Evolutionary conservation across 1,140 invertebrate genomes (phyloP).

Genomic region (Saccostrea cuccullata): DNA sequence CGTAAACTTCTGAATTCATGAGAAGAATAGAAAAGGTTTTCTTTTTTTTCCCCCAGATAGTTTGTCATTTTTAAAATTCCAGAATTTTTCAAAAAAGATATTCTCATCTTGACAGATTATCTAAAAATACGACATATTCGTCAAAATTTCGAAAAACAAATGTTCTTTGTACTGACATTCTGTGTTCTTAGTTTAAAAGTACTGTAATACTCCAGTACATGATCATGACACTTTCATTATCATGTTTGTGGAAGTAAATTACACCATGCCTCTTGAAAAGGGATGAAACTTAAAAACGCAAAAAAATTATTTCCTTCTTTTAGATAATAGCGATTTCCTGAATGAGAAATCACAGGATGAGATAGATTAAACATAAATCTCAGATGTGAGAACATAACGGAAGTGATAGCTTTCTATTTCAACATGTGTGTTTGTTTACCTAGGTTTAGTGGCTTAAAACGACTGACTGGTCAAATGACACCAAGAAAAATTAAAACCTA

Average conservation of each 20-base stretch:
- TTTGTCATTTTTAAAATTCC: no score
- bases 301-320: constrained; percentile 35
- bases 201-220: no score
- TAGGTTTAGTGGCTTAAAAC: neutral
- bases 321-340: constrained; percentile 4
- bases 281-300: neutral
- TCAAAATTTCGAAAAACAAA: no score
- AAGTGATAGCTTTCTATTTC: neutral
- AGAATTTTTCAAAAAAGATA: no score
- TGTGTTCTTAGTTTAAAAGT: no score
- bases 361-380: neutral
- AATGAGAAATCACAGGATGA: constrained; percentile 22
- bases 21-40: no score
- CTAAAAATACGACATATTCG: no score
- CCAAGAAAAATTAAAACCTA: neutral
- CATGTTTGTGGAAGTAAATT: neutral
- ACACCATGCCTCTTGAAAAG: neutral
- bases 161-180: no score
- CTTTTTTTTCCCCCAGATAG: no score
- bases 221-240: neutral
- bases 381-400: neutral
- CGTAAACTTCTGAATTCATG: no score
- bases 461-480: neutral
- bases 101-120: no score
- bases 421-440: constrained; percentile 24